Conservation (phyloP, 2,797 vertebrate species). For the Taenioides sp. region DNA sequence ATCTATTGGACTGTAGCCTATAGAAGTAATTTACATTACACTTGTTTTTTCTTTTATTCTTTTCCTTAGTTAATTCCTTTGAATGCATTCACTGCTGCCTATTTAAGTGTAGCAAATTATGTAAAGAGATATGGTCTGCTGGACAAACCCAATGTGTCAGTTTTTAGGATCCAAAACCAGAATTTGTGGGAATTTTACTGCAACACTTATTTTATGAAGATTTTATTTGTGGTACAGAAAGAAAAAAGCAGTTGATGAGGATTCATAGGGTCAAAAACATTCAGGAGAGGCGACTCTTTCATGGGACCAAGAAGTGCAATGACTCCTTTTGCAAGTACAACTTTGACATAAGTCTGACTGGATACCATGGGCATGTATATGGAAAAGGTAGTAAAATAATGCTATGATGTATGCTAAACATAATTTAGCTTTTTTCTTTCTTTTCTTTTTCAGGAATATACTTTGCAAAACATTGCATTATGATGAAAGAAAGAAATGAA, state of each 20-base stretch:
- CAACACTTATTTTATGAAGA: background rate
- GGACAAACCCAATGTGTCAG: constrained; percentile 65
- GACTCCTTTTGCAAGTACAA: constrained; percentile 87
- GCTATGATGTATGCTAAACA: background rate
- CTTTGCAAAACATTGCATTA: constrained; percentile 76
- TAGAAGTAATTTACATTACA: background rate
- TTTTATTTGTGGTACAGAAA: constrained; percentile 71
- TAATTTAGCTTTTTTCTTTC: background rate
- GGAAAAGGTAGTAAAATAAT: constrained; percentile 80
- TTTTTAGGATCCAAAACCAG: constrained; percentile 87
- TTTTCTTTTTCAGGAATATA: constrained; percentile 79
- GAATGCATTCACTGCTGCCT: constrained; percentile 77
- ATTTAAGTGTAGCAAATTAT: constrained; percentile 73
- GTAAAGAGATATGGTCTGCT: constrained; percentile 77
- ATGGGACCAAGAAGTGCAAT: constrained; percentile 82
- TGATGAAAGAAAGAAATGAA: too few species aligned
- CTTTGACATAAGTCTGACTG: constrained; percentile 84
- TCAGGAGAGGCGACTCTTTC: constrained; percentile 84
- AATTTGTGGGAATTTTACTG: constrained; percentile 89
- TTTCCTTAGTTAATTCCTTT: constrained; percentile 77
- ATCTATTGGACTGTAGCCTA: background rate
- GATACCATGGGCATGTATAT: constrained; percentile 58
- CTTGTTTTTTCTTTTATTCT: background rate
- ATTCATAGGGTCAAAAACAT: constrained; percentile 74
- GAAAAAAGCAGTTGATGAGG: constrained; percentile 84